These are phyloP conservation scores for Acanthisitta chloris DNA, from an alignment of 2,113 vertebrate species.

Conservation along the genomic window DNA sequence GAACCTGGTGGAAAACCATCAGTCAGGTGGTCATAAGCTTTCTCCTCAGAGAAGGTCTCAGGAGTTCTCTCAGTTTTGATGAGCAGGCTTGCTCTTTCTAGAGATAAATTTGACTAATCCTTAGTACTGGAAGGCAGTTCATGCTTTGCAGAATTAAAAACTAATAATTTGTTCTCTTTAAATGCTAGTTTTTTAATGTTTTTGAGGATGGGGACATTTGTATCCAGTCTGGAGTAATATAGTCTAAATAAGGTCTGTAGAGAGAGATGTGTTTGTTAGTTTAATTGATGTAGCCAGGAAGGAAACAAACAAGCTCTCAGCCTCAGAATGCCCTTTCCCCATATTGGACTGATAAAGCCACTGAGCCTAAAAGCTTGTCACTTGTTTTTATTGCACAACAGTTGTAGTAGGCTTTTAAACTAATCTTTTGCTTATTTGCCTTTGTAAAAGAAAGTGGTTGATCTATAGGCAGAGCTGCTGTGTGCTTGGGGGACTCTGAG, in stretches of 20 bases:
- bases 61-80: background rate
- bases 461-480: background rate
- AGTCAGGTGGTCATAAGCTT: background rate
- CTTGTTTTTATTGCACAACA: background rate
- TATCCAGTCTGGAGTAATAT: background rate
- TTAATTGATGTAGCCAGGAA: background rate
- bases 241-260: background rate
- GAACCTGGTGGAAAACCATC: background rate
- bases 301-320: background rate
- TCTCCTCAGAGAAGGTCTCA: background rate
- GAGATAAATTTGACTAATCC: background rate
- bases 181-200: background rate
- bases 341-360: background rate
- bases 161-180: background rate
- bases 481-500: background rate
- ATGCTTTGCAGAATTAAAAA: background rate
- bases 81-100: background rate
- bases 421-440: constrained; percentile 2
- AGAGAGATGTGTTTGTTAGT: background rate
- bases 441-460: background rate
- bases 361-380: constrained; percentile 40
- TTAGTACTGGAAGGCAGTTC: background rate
- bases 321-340: background rate
- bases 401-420: constrained; percentile 23
- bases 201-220: background rate